Conservation (phyloP, 2,888 invertebrate genomes). For the Ochropleura plecta region DNA sequence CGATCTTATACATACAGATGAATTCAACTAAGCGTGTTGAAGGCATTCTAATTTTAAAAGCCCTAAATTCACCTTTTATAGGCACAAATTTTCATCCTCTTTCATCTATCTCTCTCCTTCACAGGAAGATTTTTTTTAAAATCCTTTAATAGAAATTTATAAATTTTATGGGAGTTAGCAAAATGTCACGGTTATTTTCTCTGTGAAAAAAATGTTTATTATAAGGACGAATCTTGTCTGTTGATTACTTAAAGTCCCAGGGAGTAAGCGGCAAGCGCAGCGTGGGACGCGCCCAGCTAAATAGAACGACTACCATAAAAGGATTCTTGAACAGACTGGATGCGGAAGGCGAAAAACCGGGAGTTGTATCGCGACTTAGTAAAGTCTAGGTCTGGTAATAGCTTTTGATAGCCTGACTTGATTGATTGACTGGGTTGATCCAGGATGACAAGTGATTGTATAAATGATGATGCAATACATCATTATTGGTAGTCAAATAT, state of each 20-base stretch:
- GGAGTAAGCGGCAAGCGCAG: background rate
- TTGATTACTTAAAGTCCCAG: background rate
- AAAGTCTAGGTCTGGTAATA: background rate
- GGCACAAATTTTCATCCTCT: too few relatives aligned
- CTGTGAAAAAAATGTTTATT: too few relatives aligned
- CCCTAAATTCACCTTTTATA: too few relatives aligned
- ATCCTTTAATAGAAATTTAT: too few relatives aligned
- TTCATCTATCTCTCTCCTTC: too few relatives aligned
- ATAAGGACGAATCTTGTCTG: background rate
- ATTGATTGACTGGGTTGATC: background rate
- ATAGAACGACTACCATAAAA: background rate
- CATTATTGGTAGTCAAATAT: too few relatives aligned
- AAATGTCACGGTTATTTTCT: too few relatives aligned
- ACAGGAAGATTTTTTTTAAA: too few relatives aligned
- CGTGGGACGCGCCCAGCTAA: conserved; percentile 4
- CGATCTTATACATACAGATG: too few relatives aligned
- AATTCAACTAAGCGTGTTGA: too few relatives aligned
- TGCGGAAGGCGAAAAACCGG: background rate
- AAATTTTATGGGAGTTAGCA: too few relatives aligned
- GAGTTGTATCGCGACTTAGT: conserved; percentile 2
- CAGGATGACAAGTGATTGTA: background rate
- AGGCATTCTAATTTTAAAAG: too few relatives aligned
- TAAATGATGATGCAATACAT: background rate
- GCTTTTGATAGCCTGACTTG: background rate
- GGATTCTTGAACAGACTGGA: conserved; percentile 5